Evolutionary conservation across 2,113 vertebrate genomes (phyloP), one percentile per base, ranked within the genome.

Genomic region (Rostratula benghalensis): DNA sequence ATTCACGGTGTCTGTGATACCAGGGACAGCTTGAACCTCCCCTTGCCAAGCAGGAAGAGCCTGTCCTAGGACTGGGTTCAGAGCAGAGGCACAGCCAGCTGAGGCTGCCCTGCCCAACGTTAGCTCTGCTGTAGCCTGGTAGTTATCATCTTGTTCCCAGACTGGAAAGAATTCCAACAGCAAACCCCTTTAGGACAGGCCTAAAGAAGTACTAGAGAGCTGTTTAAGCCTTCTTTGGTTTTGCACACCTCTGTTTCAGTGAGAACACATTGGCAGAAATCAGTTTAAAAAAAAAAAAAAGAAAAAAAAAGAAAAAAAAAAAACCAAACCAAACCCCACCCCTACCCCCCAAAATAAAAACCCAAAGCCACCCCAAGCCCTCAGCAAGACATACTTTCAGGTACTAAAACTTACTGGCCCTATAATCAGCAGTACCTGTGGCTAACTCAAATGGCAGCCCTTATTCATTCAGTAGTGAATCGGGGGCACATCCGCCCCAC

Each of bases 361-460:
- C 73, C 95, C 54, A 60, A 81, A 4, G 33, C 90, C 70, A 83
- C 43, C 91, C 86, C 88, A 30, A 94, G 70, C 86, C 77, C 87
- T 97, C 79, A 96, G 97, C 94, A 95, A 98, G 97, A 97, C 94
- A 97, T 96, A 97, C 95, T 90, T 96, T n/a, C 97, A 98, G 98
- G 97, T 97, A 98, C 97, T 97, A 90, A 96, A 95, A 95, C 87
- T 93, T 98, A 97, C 98, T 98, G 97, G 97, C 97, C 97, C 96
- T 97, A 91, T 79, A 89, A 97, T 97, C 97, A 98, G 97, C 97
- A 98, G 97, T 97, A 95, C 96, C 98, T 91, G 95, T 94, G 97
- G 95, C 97, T 94, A 90, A 91, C 95, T 94, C 87, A 48, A 70
- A 76, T 20, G 94, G 94, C 31, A 98, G 97, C 97, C 97, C 97